These are phyloP conservation scores for Prionailurus viverrinus DNA, from an alignment of 2,113 vertebrate genomes.

Conservation along the genomic window DNA sequence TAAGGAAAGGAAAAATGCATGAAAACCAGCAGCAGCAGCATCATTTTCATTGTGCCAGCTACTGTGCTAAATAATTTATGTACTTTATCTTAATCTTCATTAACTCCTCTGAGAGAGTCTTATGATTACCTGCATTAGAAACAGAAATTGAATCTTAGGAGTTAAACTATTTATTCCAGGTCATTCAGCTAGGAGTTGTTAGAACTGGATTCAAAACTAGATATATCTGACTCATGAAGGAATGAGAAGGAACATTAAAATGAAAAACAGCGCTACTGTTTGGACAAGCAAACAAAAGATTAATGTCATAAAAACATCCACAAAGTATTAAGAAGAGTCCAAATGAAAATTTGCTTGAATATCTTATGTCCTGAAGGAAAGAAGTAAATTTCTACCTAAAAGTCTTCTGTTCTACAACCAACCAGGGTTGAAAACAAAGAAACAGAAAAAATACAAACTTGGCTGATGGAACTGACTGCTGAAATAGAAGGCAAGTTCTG, in stretches of 20 bases:
- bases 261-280: background rate
- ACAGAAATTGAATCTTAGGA: background rate
- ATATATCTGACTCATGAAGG: conserved; percentile 6
- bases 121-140: background rate
- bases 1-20: conserved; percentile 63
- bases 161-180: conserved; percentile 11
- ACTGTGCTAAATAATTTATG: background rate
- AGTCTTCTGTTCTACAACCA: conserved; percentile 25
- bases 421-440: background rate
- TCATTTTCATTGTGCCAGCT: conserved; percentile 37
- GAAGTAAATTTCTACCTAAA: background rate
- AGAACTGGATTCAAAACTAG: conserved; percentile 45
- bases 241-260: conserved; percentile 30
- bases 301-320: conserved; percentile 8
- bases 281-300: background rate
- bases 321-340: conserved; percentile 14
- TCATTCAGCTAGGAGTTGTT: background rate
- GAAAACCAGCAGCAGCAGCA: background rate
- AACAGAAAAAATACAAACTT: conserved; percentile 1
- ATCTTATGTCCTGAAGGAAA: background rate
- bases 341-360: background rate
- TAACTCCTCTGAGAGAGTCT: background rate
- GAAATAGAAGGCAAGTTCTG: background rate
- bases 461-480: background rate
- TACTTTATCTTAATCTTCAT: conserved; percentile 20